Evolutionary conservation across 2,797 vertebrate species (phyloP).

Genomic region (Ctenopoma kingsleyae): DNA sequence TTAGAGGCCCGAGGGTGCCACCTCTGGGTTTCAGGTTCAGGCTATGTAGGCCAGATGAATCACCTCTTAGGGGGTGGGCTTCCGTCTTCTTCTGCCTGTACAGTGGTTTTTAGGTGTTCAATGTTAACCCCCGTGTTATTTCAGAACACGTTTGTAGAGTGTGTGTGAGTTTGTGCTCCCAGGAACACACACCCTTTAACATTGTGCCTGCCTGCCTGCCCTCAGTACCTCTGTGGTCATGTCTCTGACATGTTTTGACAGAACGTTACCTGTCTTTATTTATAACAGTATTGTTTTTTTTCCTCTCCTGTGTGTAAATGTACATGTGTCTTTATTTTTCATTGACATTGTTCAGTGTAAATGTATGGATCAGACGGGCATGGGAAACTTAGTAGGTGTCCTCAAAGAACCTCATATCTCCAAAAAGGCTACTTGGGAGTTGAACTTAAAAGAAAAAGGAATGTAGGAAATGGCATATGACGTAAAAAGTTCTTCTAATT

Average conservation of each 20-base stretch:
- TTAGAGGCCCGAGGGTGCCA: conserved; percentile 56
- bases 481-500: conserved; percentile 30
- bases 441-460: conserved; percentile 31
- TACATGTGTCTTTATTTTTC: conserved; percentile 71
- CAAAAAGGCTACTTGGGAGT: conserved; percentile 35
- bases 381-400: conserved; percentile 53
- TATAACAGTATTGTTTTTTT: conserved; percentile 72
- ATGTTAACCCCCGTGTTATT: conserved; percentile 80
- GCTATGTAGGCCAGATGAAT: conserved; percentile 66
- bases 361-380: conserved; percentile 61
- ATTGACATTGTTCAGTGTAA: conserved; percentile 69
- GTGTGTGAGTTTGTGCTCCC: conserved; percentile 73
- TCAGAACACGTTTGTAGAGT: conserved; percentile 71
- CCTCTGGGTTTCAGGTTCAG: conserved; percentile 56
- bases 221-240: conserved; percentile 76
- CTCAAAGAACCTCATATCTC: conserved; percentile 60
- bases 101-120: conserved; percentile 80
- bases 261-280: conserved; percentile 73
- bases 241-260: conserved; percentile 70
- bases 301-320: conserved; percentile 64
- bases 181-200: conserved; percentile 81
- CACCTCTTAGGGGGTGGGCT: conserved; percentile 70
- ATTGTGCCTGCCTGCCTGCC: conserved; percentile 84
- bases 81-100: conserved; percentile 90
- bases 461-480: conserved; percentile 27